Percentiles rank a stretch among this genome's conserved stretches.
Evolutionary conservation across 2,888 invertebrate genomes (phyloP).

Genomic region (Escarpia spicata): DNA sequence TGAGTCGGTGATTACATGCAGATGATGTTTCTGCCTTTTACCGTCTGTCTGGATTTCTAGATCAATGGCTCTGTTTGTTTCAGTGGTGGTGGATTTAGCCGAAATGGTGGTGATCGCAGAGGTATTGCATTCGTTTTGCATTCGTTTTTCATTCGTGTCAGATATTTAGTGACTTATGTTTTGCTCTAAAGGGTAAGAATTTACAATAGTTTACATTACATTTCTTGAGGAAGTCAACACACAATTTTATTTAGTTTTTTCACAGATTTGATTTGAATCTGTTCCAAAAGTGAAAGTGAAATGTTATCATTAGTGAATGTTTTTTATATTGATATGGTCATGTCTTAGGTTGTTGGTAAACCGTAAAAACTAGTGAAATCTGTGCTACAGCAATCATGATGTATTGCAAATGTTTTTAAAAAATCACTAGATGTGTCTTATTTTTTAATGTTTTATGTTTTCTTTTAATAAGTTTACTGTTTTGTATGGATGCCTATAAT

Average conservation of each 20-base stretch:
- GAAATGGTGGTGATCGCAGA: conserved; percentile 36
- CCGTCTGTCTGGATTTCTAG: too few relatives aligned
- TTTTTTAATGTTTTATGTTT: background rate
- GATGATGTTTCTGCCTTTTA: too few relatives aligned
- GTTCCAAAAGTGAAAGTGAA: background rate
- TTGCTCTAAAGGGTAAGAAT: too few relatives aligned
- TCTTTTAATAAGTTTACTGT: background rate
- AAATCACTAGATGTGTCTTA: background rate
- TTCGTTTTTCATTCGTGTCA: background rate
- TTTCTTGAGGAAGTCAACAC: too few relatives aligned
- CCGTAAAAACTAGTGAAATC: too few relatives aligned
- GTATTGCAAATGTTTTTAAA: background rate
- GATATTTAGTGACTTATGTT: too few relatives aligned
- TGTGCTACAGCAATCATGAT: background rate
- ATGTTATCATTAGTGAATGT: too few relatives aligned
- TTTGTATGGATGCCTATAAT: background rate
- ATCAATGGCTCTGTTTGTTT: background rate
- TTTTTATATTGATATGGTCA: too few relatives aligned
- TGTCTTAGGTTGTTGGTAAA: too few relatives aligned
- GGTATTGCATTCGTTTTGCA: background rate
- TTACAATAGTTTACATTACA: too few relatives aligned
- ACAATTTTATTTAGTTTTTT: background rate
- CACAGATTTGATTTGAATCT: background rate
- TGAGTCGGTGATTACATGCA: too few relatives aligned
- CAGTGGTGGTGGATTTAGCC: conserved; percentile 46